Percentiles rank a stretch among this genome's conserved stretches.
Evolutionary conservation across 2,888 invertebrate genomes (phyloP).

Genomic region (Cheilosia vulpina): DNA sequence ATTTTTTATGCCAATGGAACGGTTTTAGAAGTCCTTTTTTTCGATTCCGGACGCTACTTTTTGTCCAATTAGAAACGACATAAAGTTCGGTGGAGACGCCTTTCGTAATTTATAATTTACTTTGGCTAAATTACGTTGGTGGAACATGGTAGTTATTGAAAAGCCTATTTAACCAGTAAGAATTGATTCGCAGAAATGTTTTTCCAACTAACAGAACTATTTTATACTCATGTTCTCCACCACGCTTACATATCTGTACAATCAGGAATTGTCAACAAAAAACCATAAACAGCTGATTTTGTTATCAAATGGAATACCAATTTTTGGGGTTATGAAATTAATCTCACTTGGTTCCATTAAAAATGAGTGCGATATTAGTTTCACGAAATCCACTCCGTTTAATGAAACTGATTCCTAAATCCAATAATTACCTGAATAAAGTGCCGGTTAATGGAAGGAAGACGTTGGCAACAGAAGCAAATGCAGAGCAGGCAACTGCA

Average conservation of each 20-base stretch:
- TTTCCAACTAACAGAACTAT: too few species aligned
- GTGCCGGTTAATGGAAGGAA: neutral
- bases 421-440: neutral
- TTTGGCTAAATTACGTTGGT: too few species aligned
- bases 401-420: neutral
- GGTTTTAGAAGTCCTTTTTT: too few species aligned
- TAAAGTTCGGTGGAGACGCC: too few species aligned
- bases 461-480: conserved; percentile 13
- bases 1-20: too few species aligned
- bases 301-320: conserved; percentile 19
- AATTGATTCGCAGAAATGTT: too few species aligned
- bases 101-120: too few species aligned
- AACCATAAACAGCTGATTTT: conserved; percentile 15
- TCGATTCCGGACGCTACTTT: too few species aligned
- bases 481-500: neutral
- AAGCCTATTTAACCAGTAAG: too few species aligned
- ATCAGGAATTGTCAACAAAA: neutral
- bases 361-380: conserved; percentile 11
- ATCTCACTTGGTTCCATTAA: neutral
- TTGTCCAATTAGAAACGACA: too few species aligned
- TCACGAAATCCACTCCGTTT: neutral
- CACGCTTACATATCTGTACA: neutral
- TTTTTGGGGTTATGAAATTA: neutral
- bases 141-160: too few species aligned
- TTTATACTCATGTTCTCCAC: neutral